Base-by-base conservation (phyloP, 2,113 vertebrate species). In the Ramphastos sulfuratus region DNA sequence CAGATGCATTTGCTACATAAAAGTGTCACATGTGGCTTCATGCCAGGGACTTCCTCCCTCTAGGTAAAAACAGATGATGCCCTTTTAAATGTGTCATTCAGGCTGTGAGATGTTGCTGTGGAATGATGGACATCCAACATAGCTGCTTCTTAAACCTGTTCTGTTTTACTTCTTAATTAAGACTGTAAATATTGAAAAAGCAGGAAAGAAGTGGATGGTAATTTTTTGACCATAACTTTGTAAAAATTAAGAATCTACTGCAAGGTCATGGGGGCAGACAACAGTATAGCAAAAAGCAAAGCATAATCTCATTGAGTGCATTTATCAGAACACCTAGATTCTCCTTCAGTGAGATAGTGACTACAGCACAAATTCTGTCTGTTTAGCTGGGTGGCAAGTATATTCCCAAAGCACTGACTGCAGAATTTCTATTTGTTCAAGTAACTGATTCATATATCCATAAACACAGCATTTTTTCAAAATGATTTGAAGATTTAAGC, bases 311-410 rank as follows among this genome's bases (percentile, higher is more conserved):
- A 42, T 90, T 50, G 67, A 63, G 44, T 59, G 70, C 50, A 59
- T 91, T 89, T 92, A 79, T 92, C 66, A 86, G 56, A 66, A 90
- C 55, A 82, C 70, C n/a, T 78, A 27, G 23, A 46, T 92, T 92
- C 55, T 8, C 33, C 70, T 94, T 87, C 63, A 55, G 74, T 37
- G 39, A 95, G 58, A 79, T 84, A 8, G 6, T 71, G 65, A 48
- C 54, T 71, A 33, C 83, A 79, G 52, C 28, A 55, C 89, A 87
- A 90, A 72, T 94, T 86, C 50, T 79, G 33, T 85, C 59, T 50
- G 0, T 80, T 63, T 83, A 74, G 63, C 60, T 83, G 54, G 37
- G 58, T 90, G 60, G 59, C 56, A 70, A 85, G 46, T 74, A 21
- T 31, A 67, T 74, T 71, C 79, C 42, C 67, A 74, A 85, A 83